phyloP scores from a whole-genome alignment of 2,888 invertebrate species.

The Phorcus lineatus region DNA sequence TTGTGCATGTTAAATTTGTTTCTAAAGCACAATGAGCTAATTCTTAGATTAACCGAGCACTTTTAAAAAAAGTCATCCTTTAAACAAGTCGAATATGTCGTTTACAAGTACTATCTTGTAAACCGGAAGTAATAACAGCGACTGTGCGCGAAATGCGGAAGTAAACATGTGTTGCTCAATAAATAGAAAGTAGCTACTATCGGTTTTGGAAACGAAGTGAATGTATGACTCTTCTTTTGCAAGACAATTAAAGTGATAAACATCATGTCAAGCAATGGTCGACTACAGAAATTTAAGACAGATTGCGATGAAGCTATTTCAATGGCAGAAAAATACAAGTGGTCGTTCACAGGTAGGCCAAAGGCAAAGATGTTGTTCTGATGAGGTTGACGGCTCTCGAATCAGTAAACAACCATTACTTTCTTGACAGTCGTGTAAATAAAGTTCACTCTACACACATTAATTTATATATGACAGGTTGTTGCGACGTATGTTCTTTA shows the following conservation, averaged over 20 bases:
- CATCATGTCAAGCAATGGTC: not conserved
- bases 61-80: too few relatives aligned
- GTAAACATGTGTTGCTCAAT: constrained; percentile 21
- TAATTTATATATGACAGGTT: too few relatives aligned
- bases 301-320: constrained; percentile 1
- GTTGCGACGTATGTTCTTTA: too few relatives aligned
- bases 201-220: not conserved
- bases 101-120: not conserved
- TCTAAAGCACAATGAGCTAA: too few relatives aligned
- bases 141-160: constrained; percentile 3
- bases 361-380: too few relatives aligned
- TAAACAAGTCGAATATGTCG: not conserved
- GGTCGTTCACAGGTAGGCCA: constrained; percentile 19
- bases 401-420: too few relatives aligned
- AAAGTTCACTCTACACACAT: too few relatives aligned
- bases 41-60: too few relatives aligned
- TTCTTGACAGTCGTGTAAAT: too few relatives aligned
- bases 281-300: not conserved
- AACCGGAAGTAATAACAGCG: not conserved
- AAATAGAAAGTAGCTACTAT: constrained; percentile 3
- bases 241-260: not conserved
- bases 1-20: too few relatives aligned
- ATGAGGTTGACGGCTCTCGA: too few relatives aligned
- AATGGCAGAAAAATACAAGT: not conserved
- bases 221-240: too few relatives aligned